These are phyloP conservation scores for Tragelaphus strepsiceros DNA, from an alignment of 2,113 vertebrate genomes.

Conservation along the genomic window DNA sequence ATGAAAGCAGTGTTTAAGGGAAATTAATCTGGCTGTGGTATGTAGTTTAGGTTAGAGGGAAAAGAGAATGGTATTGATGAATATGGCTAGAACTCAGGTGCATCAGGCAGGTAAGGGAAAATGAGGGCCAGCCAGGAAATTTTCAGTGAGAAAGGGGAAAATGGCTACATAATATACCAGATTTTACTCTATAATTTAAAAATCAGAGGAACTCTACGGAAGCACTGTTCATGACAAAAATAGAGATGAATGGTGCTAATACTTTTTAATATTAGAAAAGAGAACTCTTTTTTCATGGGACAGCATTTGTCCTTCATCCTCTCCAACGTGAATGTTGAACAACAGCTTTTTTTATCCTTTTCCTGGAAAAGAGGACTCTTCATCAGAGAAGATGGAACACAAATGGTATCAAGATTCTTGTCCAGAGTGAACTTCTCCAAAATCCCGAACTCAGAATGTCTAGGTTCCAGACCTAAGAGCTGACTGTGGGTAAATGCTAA, in stretches of 20 bases:
- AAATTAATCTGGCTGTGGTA: not conserved
- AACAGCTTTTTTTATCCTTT: not conserved
- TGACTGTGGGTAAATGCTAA: not conserved
- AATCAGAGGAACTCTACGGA: not conserved
- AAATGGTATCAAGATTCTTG: not conserved
- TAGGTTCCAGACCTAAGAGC: not conserved
- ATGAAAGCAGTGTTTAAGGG: not conserved
- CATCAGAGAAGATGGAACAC: not conserved
- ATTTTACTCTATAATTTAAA: conserved; percentile 22
- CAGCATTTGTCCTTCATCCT: not conserved
- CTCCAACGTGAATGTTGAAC: not conserved
- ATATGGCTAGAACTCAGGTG: not conserved
- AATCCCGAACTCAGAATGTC: not conserved
- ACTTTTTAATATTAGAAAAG: not conserved
- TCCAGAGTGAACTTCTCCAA: not conserved
- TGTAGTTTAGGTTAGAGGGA: not conserved
- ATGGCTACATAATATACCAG: not conserved
- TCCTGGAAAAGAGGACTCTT: not conserved
- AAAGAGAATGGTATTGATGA: not conserved
- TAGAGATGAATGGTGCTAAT: not conserved
- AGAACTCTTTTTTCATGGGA: not conserved
- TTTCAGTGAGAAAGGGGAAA: not conserved
- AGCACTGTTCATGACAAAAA: not conserved
- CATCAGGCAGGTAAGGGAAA: not conserved
- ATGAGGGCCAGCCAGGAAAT: not conserved